Base-by-base conservation (phyloP, 1,140 invertebrate genomes). In the Papilio polyxenes region DNA sequence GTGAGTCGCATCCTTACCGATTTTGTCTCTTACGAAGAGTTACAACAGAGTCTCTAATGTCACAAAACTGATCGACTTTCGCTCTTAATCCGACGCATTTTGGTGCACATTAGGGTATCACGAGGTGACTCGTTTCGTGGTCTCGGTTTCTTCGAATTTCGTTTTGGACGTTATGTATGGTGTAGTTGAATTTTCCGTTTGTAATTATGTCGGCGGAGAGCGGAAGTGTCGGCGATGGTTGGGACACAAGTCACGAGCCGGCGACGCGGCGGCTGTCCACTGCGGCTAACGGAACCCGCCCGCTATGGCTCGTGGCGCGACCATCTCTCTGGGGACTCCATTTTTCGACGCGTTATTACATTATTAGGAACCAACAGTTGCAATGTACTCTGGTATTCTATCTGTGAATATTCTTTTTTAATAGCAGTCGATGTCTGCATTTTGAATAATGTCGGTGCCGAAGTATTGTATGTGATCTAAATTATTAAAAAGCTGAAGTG, bases 111-210 rank as follows among this genome's bases (percentile, higher is more conserved):
- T 83, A 10, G 10, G 11, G 15, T 77, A 72, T 20, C 20, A 56
- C 23, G 2, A 59, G 9, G 20, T 37, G 81, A 15, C 31, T 72
- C 31, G 65, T 37, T 75, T n/a, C 40, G 49, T 49, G 78, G 77
- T 51, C 62, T 79, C 20, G 13, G 86, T n/a, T 89, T 90, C 88
- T 88, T 87, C 84, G 87, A 91, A 92, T 87, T 91, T 90, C 85
- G 88, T 90, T 87, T 89, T 87, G 85, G 82, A 84, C 82, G 82
- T 90, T 88, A 82, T 87, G 87, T 89, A 91, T 89, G 86, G 87
- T 91, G 89, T 88, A 89, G 88, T 91, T 91, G 89, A 91, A 89
- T 94, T 93, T 92, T 93, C 89, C 91, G 89, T 89, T 90, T 92
- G 91, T 94, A 92, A 94, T 94, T 91, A 92, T 92, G 87, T 87